Evolutionary conservation across 2,888 invertebrate species (phyloP).

Genomic region (Drosophila affinis): DNA sequence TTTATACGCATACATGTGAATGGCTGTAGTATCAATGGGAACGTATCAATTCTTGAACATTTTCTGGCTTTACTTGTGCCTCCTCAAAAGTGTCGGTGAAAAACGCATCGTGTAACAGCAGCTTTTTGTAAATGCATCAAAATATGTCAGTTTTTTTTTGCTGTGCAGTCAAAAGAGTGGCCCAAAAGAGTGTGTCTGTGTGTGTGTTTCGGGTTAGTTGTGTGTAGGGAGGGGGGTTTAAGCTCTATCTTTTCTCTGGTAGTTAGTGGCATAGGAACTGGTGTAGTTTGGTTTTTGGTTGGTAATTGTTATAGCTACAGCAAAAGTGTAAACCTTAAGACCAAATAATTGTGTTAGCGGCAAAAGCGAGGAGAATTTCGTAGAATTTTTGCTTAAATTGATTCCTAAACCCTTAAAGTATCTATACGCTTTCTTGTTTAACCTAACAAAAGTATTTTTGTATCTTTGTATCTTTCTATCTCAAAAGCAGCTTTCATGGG

Average conservation of each 20-base stretch:
- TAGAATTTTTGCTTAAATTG: no score
- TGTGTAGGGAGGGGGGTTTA: slow-evolving; percentile 28
- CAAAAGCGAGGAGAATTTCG: not conserved
- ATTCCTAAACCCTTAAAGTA: not conserved
- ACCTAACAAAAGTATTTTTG: not conserved
- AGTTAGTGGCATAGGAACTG: slow-evolving; percentile 51
- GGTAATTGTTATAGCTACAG: slow-evolving; percentile 56
- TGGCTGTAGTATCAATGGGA: no score
- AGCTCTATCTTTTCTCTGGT: slow-evolving; percentile 9
- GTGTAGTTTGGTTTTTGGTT: slow-evolving; percentile 44
- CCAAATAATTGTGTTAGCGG: slow-evolving; percentile 47
- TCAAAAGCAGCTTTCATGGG: not conserved
- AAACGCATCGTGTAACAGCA: not conserved
- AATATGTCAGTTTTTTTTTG: slow-evolving; percentile 69
- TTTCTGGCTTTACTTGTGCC: no score
- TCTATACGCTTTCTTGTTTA: not conserved
- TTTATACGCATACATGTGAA: no score
- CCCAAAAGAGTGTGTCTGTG: slow-evolving; percentile 3
- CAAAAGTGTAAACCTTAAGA: slow-evolving; percentile 43
- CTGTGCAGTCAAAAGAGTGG: slow-evolving; percentile 51
- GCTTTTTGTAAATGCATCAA: slow-evolving; percentile 57
- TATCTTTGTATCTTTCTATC: not conserved
- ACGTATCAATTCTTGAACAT: no score
- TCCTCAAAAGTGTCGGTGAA: not conserved
- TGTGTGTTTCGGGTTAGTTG: slow-evolving; percentile 28